Conservation (phyloP, 1,140 invertebrate species). For the Vanessa atalanta region DNA sequence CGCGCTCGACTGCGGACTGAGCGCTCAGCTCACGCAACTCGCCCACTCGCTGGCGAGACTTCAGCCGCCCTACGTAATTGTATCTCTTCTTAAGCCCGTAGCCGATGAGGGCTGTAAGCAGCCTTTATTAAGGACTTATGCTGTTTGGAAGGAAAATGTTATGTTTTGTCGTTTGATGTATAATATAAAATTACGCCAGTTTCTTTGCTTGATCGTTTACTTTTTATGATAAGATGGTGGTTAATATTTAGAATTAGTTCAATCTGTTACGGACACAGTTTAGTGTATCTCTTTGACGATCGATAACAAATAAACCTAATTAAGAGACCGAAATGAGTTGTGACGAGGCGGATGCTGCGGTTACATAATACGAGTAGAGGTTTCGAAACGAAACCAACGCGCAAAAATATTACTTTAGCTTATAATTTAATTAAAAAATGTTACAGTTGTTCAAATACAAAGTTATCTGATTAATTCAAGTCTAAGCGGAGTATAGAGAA, state of each 20-base stretch:
- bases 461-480: no score
- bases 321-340: no score
- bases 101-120: slow-evolving; percentile 13
- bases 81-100: slow-evolving; percentile 13
- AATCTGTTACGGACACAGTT: no score
- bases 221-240: not conserved
- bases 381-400: no score
- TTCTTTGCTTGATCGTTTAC: not conserved
- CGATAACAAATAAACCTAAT: no score
- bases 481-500: no score
- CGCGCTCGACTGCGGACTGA: slow-evolving; percentile 25
- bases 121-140: slow-evolving; percentile 23
- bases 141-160: slow-evolving; percentile 14
- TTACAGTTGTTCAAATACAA: no score
- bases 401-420: no score
- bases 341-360: no score
- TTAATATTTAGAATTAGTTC: not conserved
- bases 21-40: not conserved
- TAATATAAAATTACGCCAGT: not conserved
- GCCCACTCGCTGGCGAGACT: not conserved
- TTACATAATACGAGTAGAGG: no score
- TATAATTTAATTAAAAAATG: no score
- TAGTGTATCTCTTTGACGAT: no score
- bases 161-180: slow-evolving; percentile 2
- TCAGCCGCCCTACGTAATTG: slow-evolving; percentile 18